Evolutionary conservation across 2,888 invertebrate genomes (phyloP), one percentile per base, ranked within the genome.

Genomic region (Clostera curtula): DNA sequence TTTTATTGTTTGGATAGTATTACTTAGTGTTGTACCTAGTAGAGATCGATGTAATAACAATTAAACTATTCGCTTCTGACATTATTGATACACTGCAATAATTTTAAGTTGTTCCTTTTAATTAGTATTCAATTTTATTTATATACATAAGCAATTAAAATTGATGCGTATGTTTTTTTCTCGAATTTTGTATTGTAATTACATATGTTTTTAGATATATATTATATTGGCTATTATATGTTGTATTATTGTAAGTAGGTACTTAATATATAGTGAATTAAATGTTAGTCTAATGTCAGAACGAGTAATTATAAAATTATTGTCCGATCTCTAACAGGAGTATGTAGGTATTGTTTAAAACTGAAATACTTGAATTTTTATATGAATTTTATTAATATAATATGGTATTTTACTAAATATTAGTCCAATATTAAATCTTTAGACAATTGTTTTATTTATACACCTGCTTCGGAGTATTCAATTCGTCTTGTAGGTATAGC

Each of bases 381-480:
- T 80, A 79, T 80, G 80, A 79, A 77, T 80, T 80, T 80, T 80
- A 80, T 80, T 76, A 79, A 75, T 70, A 79, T 73, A 68, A 73
- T 77, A 79, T 76, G 75, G 80, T 79, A 80, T 79, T 79, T 80
- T 80, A 79, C 79, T 79, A 77, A 80, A 77, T 76, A 79, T 76
- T 80, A 80, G 80, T 77, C 76, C 79, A 79, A 75, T 77, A 80
- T 76, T 79, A 79, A 79, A 75, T 75, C 72, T 76, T 77, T 70
- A 54, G 47, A 42, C 21, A 36, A 34, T 74, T 61, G 73, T 75
- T 77, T 79, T 56, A 75, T 77, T 79, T 48, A 11, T 27, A 21
- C 13, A n/a, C 12, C n/a, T 11, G 11, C 12, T 5, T 15, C 15
- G n/a, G n/a, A n/a, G n/a, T n/a, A n/a, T n/a, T n/a, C n/a, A n/a